Base-by-base conservation (phyloP, 92 coral and sea anemone species). In the Porites lobata region DNA sequence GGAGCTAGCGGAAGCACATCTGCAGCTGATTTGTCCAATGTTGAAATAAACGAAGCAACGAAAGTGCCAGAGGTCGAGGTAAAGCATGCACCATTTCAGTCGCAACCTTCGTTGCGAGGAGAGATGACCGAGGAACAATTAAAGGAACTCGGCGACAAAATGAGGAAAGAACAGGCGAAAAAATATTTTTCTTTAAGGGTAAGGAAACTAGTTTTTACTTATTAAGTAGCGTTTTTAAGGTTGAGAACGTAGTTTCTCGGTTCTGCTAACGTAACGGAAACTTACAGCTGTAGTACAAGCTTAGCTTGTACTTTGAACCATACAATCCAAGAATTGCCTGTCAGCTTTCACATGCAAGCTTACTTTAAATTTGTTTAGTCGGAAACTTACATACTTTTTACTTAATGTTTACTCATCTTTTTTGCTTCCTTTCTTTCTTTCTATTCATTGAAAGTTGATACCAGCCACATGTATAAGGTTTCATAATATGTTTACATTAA, bases 161-260 rank as follows among this genome's bases (percentile, higher is more conserved):
- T 87, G 56, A 90, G 93, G 78, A 78, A 64, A 71, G 92, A 93
- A 66, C 94, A 95, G 59, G 94, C 96, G 8, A 96, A 93, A 79
- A 96, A 95, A 78, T 96, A 96, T 75, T 96, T 96, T 76, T 94
- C 99, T 47, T 71, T 96, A 54, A 86, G 98, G 93, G 99, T 96
- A 84, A 87, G 98, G 11, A 26, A 18, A 21, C 6, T 57, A 38
- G 61, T 19, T 19, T 74, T 22, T 20, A 4, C 7, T 17, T 18
- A 7, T 9, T 20, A 22, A 13, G 1, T 17, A 52, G 18, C n/a
- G 0, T 75, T 75, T 43, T 7, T 11, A 3, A 1, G 38, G 22
- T 1, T 70, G 18, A 62, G n/a, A 62, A 15, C 19, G 19, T 11
- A 15, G 8, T 7, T 62, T 62, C 2, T 38, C 47, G 47, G 13